Percentiles rank a stretch among this genome's conserved stretches.
Conservation (phyloP, 1,140 invertebrate species). For the Batillaria attramentaria region DNA sequence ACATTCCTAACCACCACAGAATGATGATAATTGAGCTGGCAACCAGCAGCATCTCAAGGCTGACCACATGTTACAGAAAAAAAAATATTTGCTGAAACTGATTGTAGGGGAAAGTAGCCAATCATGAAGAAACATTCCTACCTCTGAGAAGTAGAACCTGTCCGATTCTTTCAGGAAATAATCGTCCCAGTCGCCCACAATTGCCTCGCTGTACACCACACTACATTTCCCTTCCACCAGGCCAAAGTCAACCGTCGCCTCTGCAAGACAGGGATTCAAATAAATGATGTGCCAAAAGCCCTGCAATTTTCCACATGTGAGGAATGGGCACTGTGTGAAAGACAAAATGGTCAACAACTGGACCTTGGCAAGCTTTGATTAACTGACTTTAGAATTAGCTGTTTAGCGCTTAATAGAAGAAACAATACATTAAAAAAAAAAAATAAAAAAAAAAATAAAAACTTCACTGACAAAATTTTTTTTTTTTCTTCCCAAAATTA, state of each 20-base stretch:
- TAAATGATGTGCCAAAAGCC: background rate
- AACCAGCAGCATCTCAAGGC: background rate
- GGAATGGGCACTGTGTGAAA: too few relatives aligned
- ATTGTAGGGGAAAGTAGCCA: background rate
- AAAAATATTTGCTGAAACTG: background rate
- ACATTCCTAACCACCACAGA: background rate
- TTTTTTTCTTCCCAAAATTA: too few relatives aligned
- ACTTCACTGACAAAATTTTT: too few relatives aligned
- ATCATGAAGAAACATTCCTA: constrained; percentile 27
- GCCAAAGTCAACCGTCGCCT: constrained; percentile 73
- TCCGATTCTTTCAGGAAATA: constrained; percentile 80
- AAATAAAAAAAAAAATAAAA: too few relatives aligned
- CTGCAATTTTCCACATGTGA: background rate
- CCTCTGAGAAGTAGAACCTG: constrained; percentile 84
- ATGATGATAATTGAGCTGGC: background rate
- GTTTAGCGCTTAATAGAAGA: background rate
- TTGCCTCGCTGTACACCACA: constrained; percentile 76
- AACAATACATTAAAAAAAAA: too few relatives aligned
- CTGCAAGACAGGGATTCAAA: constrained; percentile 66
- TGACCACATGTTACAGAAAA: background rate
- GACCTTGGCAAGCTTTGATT: background rate
- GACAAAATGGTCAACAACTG: background rate
- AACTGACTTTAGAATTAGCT: background rate
- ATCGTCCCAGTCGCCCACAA: constrained; percentile 73
- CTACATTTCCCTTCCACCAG: constrained; percentile 78